A percentile compares a stretch with the other conserved stretches of the same genome.
These are phyloP conservation scores for Archivesica marissinica DNA, from an alignment of 1,140 invertebrate genomes.

Conservation along the genomic window DNA sequence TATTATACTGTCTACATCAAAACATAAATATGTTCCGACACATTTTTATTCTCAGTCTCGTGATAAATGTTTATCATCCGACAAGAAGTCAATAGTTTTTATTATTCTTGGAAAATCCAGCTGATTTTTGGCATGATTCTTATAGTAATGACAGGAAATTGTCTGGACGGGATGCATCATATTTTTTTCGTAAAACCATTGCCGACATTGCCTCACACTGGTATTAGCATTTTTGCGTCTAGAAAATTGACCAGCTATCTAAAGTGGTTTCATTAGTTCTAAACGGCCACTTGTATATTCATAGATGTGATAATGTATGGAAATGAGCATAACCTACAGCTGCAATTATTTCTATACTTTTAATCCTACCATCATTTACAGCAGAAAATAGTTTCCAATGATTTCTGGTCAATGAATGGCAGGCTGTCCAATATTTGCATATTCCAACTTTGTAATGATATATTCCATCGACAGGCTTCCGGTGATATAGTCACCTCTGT, in stretches of 20 bases:
- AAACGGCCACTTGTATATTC: conserved; percentile 13
- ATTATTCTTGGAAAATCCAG: conserved; percentile 22
- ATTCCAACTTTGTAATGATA: too few species aligned
- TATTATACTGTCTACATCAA: neutral
- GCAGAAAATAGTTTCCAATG: conserved; percentile 17
- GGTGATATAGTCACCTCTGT: too few species aligned
- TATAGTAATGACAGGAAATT: conserved; percentile 23
- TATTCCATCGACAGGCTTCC: too few species aligned
- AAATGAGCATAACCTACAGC: neutral
- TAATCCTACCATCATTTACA: neutral
- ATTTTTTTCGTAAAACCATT: neutral
- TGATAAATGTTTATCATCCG: neutral
- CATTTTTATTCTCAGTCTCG: neutral
- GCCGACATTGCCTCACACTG: conserved; percentile 18
- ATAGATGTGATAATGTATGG: conserved; percentile 24
- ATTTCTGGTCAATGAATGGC: neutral
- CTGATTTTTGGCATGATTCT: conserved; percentile 23
- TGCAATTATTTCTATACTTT: neutral
- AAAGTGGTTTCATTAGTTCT: conserved; percentile 2
- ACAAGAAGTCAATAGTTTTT: conserved; percentile 27
- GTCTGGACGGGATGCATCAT: neutral
- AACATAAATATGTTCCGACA: conserved; percentile 12
- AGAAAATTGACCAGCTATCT: conserved; percentile 15
- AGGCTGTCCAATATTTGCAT: too few species aligned
- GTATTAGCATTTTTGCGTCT: conserved; percentile 26